Conservation (phyloP, 2,888 invertebrate genomes). For the Nemoura dubitans region DNA sequence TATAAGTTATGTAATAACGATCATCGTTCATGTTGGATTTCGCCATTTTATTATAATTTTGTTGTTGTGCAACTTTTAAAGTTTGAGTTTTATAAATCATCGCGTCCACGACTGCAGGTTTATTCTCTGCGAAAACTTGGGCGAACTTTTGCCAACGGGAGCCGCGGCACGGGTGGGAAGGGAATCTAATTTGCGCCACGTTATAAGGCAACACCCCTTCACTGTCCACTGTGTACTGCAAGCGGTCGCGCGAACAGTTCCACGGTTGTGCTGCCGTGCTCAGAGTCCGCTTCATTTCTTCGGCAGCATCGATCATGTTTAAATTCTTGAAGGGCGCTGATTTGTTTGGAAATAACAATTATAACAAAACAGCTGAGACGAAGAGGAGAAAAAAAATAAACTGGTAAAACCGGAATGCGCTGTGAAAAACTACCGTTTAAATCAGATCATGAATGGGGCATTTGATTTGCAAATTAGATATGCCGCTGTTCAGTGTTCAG, state of each 20-base stretch:
- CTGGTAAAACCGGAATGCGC: not conserved
- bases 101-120: not conserved
- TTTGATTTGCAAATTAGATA: conserved; percentile 30
- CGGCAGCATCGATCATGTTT: not conserved
- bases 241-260: not conserved
- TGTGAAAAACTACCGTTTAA: conserved; percentile 15
- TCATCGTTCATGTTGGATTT: conserved; percentile 4
- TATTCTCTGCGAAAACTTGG: not conserved
- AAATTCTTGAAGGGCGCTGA: not conserved
- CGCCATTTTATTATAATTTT: conserved; percentile 12
- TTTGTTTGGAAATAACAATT: not conserved
- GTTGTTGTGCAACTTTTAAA: not conserved
- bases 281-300: not conserved
- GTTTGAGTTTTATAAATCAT: conserved; percentile 7
- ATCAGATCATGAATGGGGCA: conserved; percentile 5
- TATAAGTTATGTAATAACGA: conserved; percentile 12
- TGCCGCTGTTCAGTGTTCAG: not conserved
- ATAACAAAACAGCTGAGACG: not conserved
- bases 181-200: not conserved
- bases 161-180: too few species aligned
- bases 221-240: too few species aligned
- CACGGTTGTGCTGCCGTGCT: not conserved
- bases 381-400: not conserved
- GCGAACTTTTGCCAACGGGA: not conserved
- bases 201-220: not conserved